phyloP scores from a whole-genome alignment of 2,888 invertebrate genomes.

The Poecilus cupreus region DNA sequence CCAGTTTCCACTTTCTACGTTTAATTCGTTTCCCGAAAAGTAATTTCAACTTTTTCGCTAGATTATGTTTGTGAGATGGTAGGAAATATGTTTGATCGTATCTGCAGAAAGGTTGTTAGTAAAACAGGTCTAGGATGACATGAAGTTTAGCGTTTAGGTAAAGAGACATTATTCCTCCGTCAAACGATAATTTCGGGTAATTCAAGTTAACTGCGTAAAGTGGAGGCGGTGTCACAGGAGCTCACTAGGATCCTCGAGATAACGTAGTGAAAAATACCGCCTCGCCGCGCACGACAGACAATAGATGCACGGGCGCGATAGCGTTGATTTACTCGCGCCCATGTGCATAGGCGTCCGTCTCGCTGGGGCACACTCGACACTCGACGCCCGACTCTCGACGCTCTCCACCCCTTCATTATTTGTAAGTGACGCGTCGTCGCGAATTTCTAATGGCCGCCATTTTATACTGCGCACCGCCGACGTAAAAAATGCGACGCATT shows the following conservation, averaged over 20 bases:
- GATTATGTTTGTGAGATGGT: neutral
- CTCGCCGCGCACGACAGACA: slow-evolving; percentile 62
- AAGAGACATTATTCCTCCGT: slow-evolving; percentile 18
- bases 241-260: slow-evolving; percentile 60
- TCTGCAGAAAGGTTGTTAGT: slow-evolving; percentile 11
- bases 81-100: slow-evolving; percentile 17
- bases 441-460: slow-evolving; percentile 47
- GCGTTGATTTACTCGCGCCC: slow-evolving; percentile 64
- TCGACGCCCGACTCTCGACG: neutral
- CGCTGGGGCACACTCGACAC: neutral
- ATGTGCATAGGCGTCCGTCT: slow-evolving; percentile 60
- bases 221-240: slow-evolving; percentile 36
- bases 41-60: neutral
- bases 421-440: slow-evolving; percentile 20
- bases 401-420: slow-evolving; percentile 6
- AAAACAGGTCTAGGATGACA: neutral
- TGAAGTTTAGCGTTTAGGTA: slow-evolving; percentile 12
- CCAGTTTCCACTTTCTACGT: neutral
- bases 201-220: slow-evolving; percentile 52
- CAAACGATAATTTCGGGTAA: slow-evolving; percentile 52
- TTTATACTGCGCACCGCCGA: neutral
- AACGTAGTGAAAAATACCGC: slow-evolving; percentile 64
- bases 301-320: slow-evolving; percentile 65
- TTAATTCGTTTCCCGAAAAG: neutral
- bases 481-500: slow-evolving; percentile 53